Evolutionary conservation across 2,113 vertebrate species (phyloP).

Genomic region (Ochotona princeps): DNA sequence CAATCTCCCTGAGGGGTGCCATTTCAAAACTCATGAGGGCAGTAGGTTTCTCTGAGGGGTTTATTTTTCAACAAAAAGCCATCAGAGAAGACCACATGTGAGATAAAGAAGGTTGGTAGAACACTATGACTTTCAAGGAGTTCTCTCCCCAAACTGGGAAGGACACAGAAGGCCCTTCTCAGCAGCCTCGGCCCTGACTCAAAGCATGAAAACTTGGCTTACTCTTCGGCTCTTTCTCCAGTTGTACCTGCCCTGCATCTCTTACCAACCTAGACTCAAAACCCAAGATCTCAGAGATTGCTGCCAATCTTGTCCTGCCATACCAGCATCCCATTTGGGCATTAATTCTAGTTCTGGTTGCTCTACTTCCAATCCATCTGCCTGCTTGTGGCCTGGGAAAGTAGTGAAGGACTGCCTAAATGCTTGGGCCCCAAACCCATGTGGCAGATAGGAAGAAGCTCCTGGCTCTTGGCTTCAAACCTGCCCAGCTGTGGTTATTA

Average conservation of each 20-base stretch:
- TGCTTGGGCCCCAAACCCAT: no score
- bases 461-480: no score
- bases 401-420: no score
- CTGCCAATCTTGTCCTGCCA: no score
- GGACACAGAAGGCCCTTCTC: neutral
- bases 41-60: neutral
- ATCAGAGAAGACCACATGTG: neutral
- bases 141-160: neutral
- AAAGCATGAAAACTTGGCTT: neutral
- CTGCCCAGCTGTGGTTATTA: no score
- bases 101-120: neutral
- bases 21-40: neutral
- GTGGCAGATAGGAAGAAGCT: no score
- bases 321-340: no score
- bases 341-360: no score
- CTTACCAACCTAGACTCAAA: neutral
- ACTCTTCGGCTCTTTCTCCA: neutral
- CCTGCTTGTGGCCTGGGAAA: no score
- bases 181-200: no score
- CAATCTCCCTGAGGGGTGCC: neutral
- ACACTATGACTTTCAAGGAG: neutral
- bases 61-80: neutral
- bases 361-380: no score
- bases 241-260: neutral
- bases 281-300: no score